A percentile compares a stretch with the other conserved stretches of the same genome.
Conservation (phyloP, 1,140 invertebrate genomes). For the Conus betulinus region DNA sequence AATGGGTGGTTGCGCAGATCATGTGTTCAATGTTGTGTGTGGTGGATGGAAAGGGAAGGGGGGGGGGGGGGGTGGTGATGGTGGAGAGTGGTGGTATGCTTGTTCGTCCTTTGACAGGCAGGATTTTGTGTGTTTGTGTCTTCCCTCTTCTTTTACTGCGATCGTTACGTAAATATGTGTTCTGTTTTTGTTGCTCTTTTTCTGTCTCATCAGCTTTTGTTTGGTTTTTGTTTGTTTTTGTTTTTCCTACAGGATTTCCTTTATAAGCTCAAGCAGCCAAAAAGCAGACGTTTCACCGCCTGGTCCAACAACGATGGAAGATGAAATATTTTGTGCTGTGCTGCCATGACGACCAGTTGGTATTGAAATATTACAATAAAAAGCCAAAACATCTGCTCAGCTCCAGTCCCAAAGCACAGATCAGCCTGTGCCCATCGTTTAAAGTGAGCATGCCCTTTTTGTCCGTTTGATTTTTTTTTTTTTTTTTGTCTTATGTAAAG, state of each 20-base stretch:
- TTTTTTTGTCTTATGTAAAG: no score
- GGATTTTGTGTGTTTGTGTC: no score
- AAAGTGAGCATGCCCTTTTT: background rate
- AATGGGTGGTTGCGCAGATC: no score
- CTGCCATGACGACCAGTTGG: conserved; percentile 57
- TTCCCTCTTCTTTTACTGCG: no score
- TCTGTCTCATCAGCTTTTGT: background rate
- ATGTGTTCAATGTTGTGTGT: no score
- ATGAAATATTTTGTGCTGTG: conserved; percentile 64
- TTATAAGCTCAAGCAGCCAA: conserved; percentile 59
- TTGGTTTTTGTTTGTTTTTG: background rate
- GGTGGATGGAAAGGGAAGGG: no score
- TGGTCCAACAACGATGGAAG: conserved; percentile 62
- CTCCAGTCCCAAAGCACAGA: background rate
- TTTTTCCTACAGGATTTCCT: conserved; percentile 40
- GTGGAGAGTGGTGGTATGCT: no score
- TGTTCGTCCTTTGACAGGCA: no score
- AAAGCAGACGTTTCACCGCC: conserved; percentile 51
- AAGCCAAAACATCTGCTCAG: conserved; percentile 55
- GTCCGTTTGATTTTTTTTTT: no score
- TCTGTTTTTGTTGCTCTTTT: background rate
- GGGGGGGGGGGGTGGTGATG: no score
- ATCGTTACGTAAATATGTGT: no score
- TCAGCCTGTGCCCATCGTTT: background rate
- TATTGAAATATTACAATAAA: conserved; percentile 65